phyloP scores from a whole-genome alignment of 1,140 invertebrate species.

The Alviniconcha marisindica region DNA sequence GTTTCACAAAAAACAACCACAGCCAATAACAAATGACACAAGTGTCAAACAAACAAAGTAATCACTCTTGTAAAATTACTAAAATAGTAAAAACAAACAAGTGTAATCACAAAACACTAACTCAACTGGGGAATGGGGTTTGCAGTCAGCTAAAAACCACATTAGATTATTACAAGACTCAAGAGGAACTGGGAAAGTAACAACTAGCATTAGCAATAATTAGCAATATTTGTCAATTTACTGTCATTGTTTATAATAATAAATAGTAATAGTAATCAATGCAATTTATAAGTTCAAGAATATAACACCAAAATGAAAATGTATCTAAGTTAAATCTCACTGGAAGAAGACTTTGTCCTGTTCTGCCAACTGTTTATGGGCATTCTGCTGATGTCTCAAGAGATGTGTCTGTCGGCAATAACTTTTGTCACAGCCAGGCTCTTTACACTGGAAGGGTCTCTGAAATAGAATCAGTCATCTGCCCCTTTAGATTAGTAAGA shows the following conservation, averaged over 20 bases:
- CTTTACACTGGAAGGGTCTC: constrained; percentile 25
- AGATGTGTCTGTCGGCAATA: constrained; percentile 26
- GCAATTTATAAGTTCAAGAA: neutral
- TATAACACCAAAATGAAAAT: neutral
- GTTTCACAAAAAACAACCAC: no score
- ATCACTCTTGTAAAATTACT: neutral
- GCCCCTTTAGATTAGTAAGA: neutral
- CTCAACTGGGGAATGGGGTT: no score
- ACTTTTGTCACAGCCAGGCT: constrained; percentile 21
- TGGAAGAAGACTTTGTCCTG: neutral
- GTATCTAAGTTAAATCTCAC: neutral
- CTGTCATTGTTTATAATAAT: no score
- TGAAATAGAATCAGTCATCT: neutral
- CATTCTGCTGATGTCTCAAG: constrained; percentile 18
- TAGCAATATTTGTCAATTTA: no score
- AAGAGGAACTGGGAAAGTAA: neutral
- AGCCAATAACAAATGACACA: neutral
- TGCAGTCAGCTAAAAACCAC: no score
- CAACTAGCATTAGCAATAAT: neutral
- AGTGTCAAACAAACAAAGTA: neutral
- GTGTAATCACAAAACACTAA: no score
- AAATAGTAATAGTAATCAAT: neutral
- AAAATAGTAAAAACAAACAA: no score
- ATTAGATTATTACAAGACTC: no score
- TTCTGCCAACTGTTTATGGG: neutral